Evolutionary conservation across 2,797 vertebrate genomes (phyloP), one percentile per base, ranked within the genome.

Genomic region (Threskiornis aethiopicus): DNA sequence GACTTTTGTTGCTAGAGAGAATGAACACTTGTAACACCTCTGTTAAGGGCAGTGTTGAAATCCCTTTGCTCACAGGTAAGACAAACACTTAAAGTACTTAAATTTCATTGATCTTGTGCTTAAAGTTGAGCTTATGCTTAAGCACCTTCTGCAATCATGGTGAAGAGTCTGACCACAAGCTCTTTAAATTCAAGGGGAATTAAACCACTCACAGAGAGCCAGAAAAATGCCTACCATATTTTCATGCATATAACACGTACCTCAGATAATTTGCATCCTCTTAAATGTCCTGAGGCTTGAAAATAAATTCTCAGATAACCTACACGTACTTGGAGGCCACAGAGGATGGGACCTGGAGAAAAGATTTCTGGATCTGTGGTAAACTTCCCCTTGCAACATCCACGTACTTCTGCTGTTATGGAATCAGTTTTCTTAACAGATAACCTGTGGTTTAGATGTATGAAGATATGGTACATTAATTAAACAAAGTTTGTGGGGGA

Each of bases 111-210:
- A n/a, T 91, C 46, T 89, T 94, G 42, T 83, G 25, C 39, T 89
- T 67, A 75, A 81, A 86, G 21, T 65, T 91, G 49, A 72, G 42
- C 12, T 81, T 85, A 64, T 71, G 33, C 39, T 93, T 83, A 89
- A 89, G 54, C 21, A 29, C 10, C 49, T 91, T 92, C 54, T 65
- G 20, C 25, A 90, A 20, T 52, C 29, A 57, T 87, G 37, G 49
- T 67, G 65, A 92, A 85, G 37, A 89, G 28, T 25, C 46, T 81
- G 75, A 79, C 67, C 57, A 54, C 3, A 73, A 72, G 29, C 19
- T 58, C n/a, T 85, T 83, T 71, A 87, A 89, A 92, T 91, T 81
- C n/a, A 95, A 86, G 67, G 25, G 22, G 78, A 87, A 84, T 84
- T 89, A 54, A 86, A 87, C 24, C 41, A 39, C 16, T 71, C 12